Evolutionary conservation across 1,140 invertebrate species (phyloP), one percentile per base, ranked within the genome.

Genomic region (Hormaphis cornu): DNA sequence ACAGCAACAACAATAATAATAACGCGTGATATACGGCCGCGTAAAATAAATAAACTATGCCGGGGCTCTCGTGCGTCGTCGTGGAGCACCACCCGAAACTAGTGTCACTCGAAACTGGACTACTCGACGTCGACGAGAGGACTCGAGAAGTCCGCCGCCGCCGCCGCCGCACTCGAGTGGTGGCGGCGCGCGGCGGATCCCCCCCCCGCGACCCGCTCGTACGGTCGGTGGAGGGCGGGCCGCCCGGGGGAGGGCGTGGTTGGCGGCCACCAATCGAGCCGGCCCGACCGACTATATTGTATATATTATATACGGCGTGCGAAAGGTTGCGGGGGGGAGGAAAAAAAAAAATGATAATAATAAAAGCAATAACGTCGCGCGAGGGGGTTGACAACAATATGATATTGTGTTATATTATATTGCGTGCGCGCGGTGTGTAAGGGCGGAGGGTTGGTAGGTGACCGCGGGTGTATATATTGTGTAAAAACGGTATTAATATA

Each of bases 71-170:
- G 61, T 66, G 44, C 20, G 61, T 46, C 12, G 42, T n/a, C n/a
- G n/a, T 58, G 33, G 54, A 58, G 61, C 61, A 66, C 61, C 42
- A 66, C 61, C 61, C 61, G 61, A 66, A 66, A 66, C 61, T 66
- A 66, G 61, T 66, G 61, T 66, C 61, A 66, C 61, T 66, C 61
- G 61, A 66, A 66, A 66, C 61, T 66, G 61, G 61, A 66, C 61
- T 66, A 66, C 61, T 66, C 61, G 61, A 66, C 61, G 61, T 66
- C 61, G 61, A 66, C 61, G 61, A 66, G 61, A 66, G 61, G 61
- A 66, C 61, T 66, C 61, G 61, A 66, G 61, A 28, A 46, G 42
- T n/a, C 6, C 42, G 5, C n/a, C 42, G 42, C n/a, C n/a, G n/a
- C n/a, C n/a, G n/a, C n/a, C n/a, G 54, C 54, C 54, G 35, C 54